Evolutionary conservation across 2,888 invertebrate species (phyloP).

Genomic region (Aphelenchoides bicaudatus): DNA sequence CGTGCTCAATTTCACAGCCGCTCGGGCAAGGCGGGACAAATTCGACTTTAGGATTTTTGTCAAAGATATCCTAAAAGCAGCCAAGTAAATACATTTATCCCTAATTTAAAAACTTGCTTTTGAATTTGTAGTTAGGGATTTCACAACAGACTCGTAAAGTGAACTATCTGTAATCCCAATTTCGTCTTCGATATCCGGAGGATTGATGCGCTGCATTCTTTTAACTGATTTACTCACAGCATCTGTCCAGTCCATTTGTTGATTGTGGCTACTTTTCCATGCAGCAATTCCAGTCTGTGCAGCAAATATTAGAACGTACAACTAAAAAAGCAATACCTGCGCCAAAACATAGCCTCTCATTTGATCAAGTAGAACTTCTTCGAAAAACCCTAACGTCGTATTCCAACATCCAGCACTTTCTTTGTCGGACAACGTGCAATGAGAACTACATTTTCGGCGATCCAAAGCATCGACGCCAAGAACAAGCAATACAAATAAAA

Average conservation of each 20-base stretch:
- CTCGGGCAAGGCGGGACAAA: neutral
- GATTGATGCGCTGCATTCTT: neutral
- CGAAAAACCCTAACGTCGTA: constrained; percentile 5
- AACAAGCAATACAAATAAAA: neutral
- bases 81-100: no score
- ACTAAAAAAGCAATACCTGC: constrained; percentile 1
- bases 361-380: constrained; percentile 4
- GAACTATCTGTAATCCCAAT: constrained; percentile 10
- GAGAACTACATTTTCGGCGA: no score
- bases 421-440: constrained; percentile 16
- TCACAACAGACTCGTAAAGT: constrained; percentile 6
- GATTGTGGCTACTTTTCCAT: constrained; percentile 2
- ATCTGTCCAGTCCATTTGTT: constrained; percentile 10
- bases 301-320: neutral
- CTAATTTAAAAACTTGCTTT: no score
- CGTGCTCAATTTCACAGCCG: neutral
- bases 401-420: constrained; percentile 11
- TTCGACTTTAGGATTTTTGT: neutral
- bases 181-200: constrained; percentile 22
- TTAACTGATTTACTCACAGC: neutral
- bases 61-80: no score
- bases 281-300: constrained; percentile 4
- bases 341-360: constrained; percentile 6
- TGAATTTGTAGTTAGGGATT: neutral
- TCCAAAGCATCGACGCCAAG: neutral